phyloP scores from a whole-genome alignment of 2,797 vertebrate genomes.

The Platalea minor region DNA sequence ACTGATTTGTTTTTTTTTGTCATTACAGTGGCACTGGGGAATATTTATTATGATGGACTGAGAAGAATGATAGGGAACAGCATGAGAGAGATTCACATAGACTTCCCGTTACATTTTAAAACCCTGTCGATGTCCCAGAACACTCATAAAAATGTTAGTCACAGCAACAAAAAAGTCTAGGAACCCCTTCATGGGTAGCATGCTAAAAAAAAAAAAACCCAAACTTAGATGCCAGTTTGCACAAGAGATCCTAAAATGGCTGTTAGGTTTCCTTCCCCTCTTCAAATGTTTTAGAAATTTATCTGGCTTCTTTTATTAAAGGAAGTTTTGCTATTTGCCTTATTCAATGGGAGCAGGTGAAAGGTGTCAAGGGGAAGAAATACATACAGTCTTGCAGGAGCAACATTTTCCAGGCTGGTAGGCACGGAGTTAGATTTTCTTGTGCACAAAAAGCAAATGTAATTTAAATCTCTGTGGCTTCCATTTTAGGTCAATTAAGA shows the following conservation, averaged over 20 bases:
- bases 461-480: not conserved
- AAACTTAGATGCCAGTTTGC: not conserved
- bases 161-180: not conserved
- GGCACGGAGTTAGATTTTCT: not conserved
- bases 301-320: not conserved
- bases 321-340: not conserved
- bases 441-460: not conserved
- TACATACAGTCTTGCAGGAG: not conserved
- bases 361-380: not conserved
- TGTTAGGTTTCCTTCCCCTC: not conserved
- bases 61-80: not conserved
- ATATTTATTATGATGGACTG: not conserved
- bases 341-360: not conserved
- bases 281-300: not conserved
- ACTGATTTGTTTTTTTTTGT: not conserved
- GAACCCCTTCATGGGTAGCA: not conserved
- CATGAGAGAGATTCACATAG: not conserved
- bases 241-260: not conserved
- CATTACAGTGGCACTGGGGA: not conserved
- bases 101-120: not conserved
- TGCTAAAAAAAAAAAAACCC: not conserved
- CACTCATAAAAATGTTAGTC: slow-evolving; percentile 19
- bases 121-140: not conserved
- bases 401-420: not conserved
- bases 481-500: not conserved